Conservation (phyloP, 2,797 vertebrate genomes). For the Melanotaenia maccullochi region DNA sequence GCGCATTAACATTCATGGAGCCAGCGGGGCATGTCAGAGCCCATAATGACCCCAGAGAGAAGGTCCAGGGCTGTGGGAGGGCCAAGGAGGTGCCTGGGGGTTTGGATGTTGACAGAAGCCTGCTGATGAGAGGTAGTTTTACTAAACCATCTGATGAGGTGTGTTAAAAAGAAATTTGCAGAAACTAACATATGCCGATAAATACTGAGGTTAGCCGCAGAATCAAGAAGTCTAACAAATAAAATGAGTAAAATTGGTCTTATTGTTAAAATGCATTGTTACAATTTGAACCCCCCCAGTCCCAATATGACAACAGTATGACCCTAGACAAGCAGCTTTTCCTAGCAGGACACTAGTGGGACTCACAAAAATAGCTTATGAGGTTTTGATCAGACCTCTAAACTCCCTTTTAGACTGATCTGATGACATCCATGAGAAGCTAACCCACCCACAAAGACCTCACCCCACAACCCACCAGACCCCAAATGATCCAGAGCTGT, state of each 20-base stretch:
- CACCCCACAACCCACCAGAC: not conserved
- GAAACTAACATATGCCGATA: no score
- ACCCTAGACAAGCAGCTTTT: no score
- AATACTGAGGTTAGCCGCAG: no score
- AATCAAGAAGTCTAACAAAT: no score
- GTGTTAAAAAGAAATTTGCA: not conserved
- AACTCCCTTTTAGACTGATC: not conserved
- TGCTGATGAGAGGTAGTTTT: constrained; percentile 39
- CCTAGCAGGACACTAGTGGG: no score
- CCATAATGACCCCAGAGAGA: constrained; percentile 78
- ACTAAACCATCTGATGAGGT: constrained; percentile 20
- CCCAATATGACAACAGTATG: no score
- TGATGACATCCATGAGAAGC: not conserved
- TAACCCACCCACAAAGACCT: not conserved
- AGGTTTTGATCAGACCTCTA: not conserved
- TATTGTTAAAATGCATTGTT: no score
- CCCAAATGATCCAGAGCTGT: not conserved
- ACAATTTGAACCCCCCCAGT: no score
- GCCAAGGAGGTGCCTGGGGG: constrained; percentile 52
- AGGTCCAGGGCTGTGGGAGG: constrained; percentile 65
- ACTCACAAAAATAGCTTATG: not conserved
- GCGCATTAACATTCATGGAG: constrained; percentile 86
- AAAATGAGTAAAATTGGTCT: no score
- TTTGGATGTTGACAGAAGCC: constrained; percentile 62
- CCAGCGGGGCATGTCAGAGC: constrained; percentile 82